Evolutionary conservation across 2,113 vertebrate species (phyloP).

Genomic region (Tragelaphus buxtoni): DNA sequence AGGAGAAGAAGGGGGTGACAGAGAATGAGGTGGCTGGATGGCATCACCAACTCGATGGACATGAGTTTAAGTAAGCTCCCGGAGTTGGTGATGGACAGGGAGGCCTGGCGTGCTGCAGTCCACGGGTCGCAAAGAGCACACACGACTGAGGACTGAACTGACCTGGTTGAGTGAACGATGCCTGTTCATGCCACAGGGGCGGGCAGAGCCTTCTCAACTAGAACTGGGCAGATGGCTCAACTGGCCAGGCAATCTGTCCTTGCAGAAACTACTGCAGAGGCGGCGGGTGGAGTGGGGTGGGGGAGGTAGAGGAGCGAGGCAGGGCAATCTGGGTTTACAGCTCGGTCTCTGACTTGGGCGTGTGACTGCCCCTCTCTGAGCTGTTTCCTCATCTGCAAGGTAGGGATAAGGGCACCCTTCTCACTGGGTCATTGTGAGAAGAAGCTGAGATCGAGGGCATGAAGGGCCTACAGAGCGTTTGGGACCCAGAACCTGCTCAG

Average conservation of each 20-base stretch:
- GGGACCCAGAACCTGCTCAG: not conserved
- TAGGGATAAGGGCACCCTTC: accelerated
- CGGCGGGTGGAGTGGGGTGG: accelerated
- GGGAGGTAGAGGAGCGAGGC: not conserved
- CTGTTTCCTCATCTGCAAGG: not conserved
- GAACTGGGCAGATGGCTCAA: not conserved
- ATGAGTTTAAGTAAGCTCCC: not conserved
- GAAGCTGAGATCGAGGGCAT: not conserved
- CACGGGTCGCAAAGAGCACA: not conserved
- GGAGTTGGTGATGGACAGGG: not conserved
- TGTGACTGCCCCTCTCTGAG: too few species aligned
- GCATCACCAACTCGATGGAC: not conserved
- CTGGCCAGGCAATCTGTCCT: slow-evolving; percentile 5
- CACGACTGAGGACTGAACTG: not conserved
- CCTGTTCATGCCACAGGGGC: not conserved
- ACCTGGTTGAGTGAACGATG: not conserved
- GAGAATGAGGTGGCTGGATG: not conserved
- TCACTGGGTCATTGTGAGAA: not conserved
- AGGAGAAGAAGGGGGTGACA: not conserved
- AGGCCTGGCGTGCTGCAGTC: accelerated
- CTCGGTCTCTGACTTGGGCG: not conserved
- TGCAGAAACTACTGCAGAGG: not conserved
- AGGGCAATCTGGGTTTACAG: not conserved
- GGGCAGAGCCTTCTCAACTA: not conserved
- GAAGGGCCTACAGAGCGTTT: not conserved